Conservation (phyloP, 2,113 vertebrate genomes). For the Sinocyclocheilus anophthalmus region DNA sequence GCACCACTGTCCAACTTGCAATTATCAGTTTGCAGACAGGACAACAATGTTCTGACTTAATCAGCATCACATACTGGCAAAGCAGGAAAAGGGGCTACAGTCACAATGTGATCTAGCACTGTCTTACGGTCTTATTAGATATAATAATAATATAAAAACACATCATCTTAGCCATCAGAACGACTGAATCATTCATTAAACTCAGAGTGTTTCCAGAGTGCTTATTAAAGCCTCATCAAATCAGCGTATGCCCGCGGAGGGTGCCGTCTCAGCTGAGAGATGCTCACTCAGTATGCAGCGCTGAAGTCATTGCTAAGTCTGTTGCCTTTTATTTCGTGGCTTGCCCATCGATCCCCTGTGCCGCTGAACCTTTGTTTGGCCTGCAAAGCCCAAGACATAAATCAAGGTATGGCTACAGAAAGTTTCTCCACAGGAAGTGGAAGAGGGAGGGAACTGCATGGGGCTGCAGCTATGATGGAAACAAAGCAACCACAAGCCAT, state of each 20-base stretch:
- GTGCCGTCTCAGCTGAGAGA: constrained; percentile 30
- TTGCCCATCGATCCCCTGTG: constrained; percentile 50
- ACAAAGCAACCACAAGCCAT: constrained; percentile 15
- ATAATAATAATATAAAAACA: constrained; percentile 27
- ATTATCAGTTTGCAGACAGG: constrained; percentile 16
- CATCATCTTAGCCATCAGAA: constrained; percentile 33
- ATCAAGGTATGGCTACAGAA: constrained; percentile 52
- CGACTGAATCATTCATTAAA: constrained; percentile 37
- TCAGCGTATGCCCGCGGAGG: constrained; percentile 21
- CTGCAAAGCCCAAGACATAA: constrained; percentile 57
- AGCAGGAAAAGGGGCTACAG: neutral
- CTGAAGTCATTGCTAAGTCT: constrained; percentile 33
- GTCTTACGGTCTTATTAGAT: constrained; percentile 16
- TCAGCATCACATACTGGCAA: constrained; percentile 1
- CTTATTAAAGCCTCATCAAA: constrained; percentile 51
- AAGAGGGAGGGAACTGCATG: constrained; percentile 28
- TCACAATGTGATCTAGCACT: constrained; percentile 2
- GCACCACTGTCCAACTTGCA: neutral
- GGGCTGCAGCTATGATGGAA: neutral
- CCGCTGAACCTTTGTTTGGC: constrained; percentile 54
- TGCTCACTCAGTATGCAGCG: constrained; percentile 54
- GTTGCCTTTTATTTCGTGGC: constrained; percentile 44
- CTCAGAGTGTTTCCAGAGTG: constrained; percentile 26
- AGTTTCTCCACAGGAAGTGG: constrained; percentile 41
- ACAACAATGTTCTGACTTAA: neutral